Evolutionary conservation across 64 coral and sea anemone genomes (phyloP).

Genomic region (Stylophora pistillata): DNA sequence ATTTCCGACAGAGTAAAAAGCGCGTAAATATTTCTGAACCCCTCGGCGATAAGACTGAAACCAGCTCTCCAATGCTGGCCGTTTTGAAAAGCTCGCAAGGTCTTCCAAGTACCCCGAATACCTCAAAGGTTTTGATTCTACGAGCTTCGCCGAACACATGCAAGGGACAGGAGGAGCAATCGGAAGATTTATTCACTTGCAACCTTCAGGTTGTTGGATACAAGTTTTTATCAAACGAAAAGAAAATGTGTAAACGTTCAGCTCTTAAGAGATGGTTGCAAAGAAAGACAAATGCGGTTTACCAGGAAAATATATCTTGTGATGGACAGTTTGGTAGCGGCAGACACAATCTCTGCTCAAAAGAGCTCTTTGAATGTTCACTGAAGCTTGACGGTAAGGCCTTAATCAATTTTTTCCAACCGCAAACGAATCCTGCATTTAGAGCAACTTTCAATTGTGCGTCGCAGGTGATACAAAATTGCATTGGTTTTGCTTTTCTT

Average conservation of each 20-base stretch:
- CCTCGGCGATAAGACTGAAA: background rate
- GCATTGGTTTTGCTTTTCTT: too few relatives aligned
- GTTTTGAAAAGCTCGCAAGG: background rate
- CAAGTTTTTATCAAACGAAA: constrained; percentile 33
- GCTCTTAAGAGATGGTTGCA: constrained; percentile 21
- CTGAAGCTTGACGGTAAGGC: constrained; percentile 12
- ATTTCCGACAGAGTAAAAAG: background rate
- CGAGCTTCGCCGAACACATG: background rate
- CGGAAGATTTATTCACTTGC: background rate
- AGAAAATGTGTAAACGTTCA: constrained; percentile 24
- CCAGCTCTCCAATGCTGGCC: background rate
- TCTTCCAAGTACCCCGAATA: background rate
- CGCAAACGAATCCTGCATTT: background rate
- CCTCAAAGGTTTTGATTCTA: background rate
- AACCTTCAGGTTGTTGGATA: constrained; percentile 2
- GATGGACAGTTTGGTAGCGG: background rate
- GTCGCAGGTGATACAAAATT: background rate
- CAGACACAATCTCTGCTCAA: constrained; percentile 5
- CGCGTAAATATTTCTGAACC: constrained; percentile 3
- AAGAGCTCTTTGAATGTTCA: constrained; percentile 11
- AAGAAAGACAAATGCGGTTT: background rate
- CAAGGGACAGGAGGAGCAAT: background rate
- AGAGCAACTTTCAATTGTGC: background rate
- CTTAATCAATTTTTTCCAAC: background rate
- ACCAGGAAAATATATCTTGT: background rate